Base-by-base conservation (phyloP, 2,113 vertebrate genomes). In the Lophochroa leadbeateri region DNA sequence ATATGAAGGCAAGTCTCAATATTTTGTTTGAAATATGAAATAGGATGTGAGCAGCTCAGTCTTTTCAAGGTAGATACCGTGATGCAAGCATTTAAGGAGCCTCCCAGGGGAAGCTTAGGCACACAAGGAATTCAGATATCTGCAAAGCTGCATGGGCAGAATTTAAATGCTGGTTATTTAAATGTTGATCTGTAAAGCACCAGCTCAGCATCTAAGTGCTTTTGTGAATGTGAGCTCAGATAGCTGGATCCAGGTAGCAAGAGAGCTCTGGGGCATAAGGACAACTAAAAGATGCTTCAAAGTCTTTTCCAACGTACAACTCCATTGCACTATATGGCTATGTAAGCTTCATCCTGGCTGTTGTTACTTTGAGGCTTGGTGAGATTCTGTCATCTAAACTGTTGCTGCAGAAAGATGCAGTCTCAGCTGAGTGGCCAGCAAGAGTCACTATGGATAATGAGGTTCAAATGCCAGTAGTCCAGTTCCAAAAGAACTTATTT, bases 131-230 rank as follows among this genome's bases (percentile, higher is more conserved):
- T 72, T 92, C 67, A 69, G 35, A 13, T 65, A 69, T 65, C 88
- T 83, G 88, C 82, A 95, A 77, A 93, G 53, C 71, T 86, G 68
- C 86, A 74, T 83, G 79, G 58, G 15, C 58, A 92, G 94, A 96
- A 96, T 96, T 92, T 88, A 72, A 92, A 92, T 92, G 79, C 79
- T 61, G 6, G 37, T 65, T 82, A 74, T 88, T 93, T 93, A 90
- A 93, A 61, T 77, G 71, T 61, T 57, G 63, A 72, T 83, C 71
- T 93, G 25, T 70, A 47, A 94, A 86, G 18, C 29, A 65, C 37
- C 44, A 44, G 44, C 35, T 64, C 75, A 76, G 39, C 39, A 60
- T 65, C 52, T 47, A 57, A 82, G 33, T 18, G 11, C 13, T 85
- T 7, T 57, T 57, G 61, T 44, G 90, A 79, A 65, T 72, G 47